Percentiles rank a stretch among this genome's conserved stretches.
Evolutionary conservation across 2,113 vertebrate genomes (phyloP).

Genomic region (Cinclus cinclus): DNA sequence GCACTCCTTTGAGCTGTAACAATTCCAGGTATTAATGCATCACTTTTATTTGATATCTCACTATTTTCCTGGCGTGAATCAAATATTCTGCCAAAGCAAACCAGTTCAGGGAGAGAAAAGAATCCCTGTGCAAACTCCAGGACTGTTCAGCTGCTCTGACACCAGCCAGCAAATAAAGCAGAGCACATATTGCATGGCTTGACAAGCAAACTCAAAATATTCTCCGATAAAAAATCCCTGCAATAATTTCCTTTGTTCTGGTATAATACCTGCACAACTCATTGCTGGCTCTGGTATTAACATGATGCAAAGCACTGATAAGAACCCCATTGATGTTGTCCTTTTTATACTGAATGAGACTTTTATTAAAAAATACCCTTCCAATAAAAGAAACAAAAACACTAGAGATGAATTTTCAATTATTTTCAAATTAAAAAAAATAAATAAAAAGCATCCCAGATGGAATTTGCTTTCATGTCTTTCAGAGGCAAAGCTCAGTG

Average conservation of each 20-base stretch:
- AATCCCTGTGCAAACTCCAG: not conserved
- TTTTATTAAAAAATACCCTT: not conserved
- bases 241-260: not conserved
- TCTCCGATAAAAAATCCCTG: not conserved
- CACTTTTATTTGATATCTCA: not conserved
- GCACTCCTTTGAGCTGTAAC: fast-evolving
- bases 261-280: not conserved
- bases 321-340: not conserved
- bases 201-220: not conserved
- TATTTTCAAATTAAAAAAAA: not conserved
- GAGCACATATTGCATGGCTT: not conserved
- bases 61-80: not conserved
- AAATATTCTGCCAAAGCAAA: not conserved
- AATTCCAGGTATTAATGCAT: not conserved
- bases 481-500: not conserved
- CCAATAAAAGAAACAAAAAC: not conserved
- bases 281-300: not conserved
- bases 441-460: not conserved
- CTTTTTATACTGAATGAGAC: not conserved
- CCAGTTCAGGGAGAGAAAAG: not conserved
- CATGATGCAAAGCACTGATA: not conserved
- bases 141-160: not conserved
- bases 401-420: not conserved
- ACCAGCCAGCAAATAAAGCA: not conserved
- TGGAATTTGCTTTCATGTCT: not conserved